These are phyloP conservation scores for Argyrosomus regius DNA, from an alignment of 2,797 vertebrate genomes.

Conservation along the genomic window DNA sequence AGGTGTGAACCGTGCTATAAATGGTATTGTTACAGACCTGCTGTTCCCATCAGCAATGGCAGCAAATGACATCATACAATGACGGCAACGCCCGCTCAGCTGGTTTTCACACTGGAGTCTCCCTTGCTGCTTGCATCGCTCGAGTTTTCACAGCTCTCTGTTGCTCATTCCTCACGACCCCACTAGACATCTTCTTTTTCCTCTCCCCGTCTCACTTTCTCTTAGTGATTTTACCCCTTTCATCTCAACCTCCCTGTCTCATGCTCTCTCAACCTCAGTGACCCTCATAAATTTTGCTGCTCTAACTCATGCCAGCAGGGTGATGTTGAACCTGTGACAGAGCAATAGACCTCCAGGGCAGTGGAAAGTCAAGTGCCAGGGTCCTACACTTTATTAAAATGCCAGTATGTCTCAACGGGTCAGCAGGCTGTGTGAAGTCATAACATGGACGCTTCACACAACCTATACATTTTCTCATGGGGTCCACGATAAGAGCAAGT, in stretches of 20 bases:
- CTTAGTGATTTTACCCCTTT: background rate
- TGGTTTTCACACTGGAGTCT: background rate
- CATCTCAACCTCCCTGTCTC: constrained; percentile 4
- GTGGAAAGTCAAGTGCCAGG: constrained; percentile 48
- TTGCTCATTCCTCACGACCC: constrained; percentile 6
- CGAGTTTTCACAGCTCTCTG: constrained; percentile 13
- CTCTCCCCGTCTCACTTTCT: background rate
- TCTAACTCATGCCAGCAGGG: constrained; percentile 18
- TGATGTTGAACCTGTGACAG: constrained; percentile 31
- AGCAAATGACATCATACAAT: constrained; percentile 23
- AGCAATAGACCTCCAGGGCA: constrained; percentile 24
- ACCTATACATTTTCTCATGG: constrained; percentile 16
- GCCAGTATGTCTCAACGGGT: constrained; percentile 45
- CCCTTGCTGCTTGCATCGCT: background rate
- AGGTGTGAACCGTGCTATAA: constrained; percentile 51
- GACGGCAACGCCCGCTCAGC: constrained; percentile 16
- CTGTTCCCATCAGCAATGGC: constrained; percentile 27
- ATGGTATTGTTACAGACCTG: constrained; percentile 21
- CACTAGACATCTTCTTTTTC: background rate
- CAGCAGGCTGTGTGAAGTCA: constrained; percentile 38
- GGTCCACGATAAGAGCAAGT: background rate
- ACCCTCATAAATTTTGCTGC: constrained; percentile 45
- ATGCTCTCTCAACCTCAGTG: constrained; percentile 25
- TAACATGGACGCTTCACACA: constrained; percentile 23
- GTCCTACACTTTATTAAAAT: constrained; percentile 64